phyloP scores from a whole-genome alignment of 2,888 invertebrate species.

The Andrena minutula region DNA sequence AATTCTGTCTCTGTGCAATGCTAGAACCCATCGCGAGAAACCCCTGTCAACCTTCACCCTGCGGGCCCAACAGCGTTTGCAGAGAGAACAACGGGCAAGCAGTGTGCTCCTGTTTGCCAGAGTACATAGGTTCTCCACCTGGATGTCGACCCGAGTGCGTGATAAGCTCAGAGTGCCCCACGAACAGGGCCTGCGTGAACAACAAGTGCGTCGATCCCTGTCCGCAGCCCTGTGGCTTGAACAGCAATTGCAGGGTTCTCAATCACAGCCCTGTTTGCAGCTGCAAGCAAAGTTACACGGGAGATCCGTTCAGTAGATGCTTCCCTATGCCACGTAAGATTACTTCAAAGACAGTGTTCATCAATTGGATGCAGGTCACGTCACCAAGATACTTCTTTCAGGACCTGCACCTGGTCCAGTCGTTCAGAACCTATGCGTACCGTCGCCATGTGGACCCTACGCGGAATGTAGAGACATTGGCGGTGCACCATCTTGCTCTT shows the following conservation, averaged over 20 bases:
- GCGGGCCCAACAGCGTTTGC: slow-evolving; percentile 86
- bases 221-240: slow-evolving; percentile 86
- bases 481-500: slow-evolving; percentile 86
- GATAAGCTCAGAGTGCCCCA: slow-evolving; percentile 91
- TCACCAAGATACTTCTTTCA: slow-evolving; percentile 18
- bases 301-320: slow-evolving; percentile 88
- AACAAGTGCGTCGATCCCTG: slow-evolving; percentile 90
- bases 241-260: slow-evolving; percentile 88
- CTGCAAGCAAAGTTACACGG: slow-evolving; percentile 86
- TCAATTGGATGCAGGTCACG: neutral
- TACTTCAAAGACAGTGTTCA: neutral
- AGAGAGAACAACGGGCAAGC: slow-evolving; percentile 84
- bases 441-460: slow-evolving; percentile 88
- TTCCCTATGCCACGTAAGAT: slow-evolving; percentile 45
- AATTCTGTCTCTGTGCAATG: slow-evolving; percentile 82
- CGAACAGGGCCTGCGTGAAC: slow-evolving; percentile 91
- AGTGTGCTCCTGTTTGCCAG: slow-evolving; percentile 90
- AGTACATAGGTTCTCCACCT: slow-evolving; percentile 91
- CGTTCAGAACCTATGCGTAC: slow-evolving; percentile 87
- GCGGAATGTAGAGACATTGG: slow-evolving; percentile 86
- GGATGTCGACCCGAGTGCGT: slow-evolving; percentile 92
- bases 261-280: slow-evolving; percentile 88
- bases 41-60: slow-evolving; percentile 85
- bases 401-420: slow-evolving; percentile 43
- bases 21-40: slow-evolving; percentile 55